A percentile compares a stretch with the other conserved stretches of the same genome.
Evolutionary conservation across 2,888 invertebrate genomes (phyloP).

Genomic region (Drosophila multiciliata): DNA sequence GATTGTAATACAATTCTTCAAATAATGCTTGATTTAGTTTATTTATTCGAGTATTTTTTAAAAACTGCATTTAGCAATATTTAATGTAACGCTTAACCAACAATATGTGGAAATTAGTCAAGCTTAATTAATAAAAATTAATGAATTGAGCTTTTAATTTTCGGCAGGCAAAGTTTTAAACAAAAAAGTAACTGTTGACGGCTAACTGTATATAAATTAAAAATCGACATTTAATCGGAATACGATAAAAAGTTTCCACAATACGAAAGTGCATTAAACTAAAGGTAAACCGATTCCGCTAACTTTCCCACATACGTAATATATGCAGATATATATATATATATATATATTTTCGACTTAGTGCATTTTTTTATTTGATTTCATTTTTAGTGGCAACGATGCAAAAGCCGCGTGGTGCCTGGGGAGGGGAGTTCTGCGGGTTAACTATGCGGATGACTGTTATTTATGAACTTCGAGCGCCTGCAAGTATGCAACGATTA

Average conservation of each 20-base stretch:
- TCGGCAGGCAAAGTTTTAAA: not conserved
- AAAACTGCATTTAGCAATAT: not conserved
- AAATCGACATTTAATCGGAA: not conserved
- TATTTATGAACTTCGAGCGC: conserved; percentile 65
- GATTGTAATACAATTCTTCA: not conserved
- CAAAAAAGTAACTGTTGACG: not conserved
- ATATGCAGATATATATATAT: not conserved
- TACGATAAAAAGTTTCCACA: not conserved
- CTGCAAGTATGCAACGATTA: conserved; percentile 67
- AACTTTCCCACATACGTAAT: not conserved
- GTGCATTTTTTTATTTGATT: conserved; percentile 1
- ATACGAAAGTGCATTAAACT: not conserved
- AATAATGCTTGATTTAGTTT: not conserved
- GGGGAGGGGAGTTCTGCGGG: not conserved
- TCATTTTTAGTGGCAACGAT: conserved; percentile 1
- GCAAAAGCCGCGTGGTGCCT: not conserved
- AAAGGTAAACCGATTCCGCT: not conserved
- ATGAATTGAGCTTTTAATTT: not conserved
- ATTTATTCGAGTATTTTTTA: not conserved
- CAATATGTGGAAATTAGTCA: not conserved
- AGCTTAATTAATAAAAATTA: too few relatives aligned
- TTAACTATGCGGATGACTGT: conserved; percentile 18
- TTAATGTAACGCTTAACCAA: not conserved
- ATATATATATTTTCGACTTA: not conserved
- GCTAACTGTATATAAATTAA: not conserved